Evolutionary conservation across 2,797 vertebrate genomes (phyloP), one percentile per base, ranked within the genome.

Genomic region (Catharus ustulatus): DNA sequence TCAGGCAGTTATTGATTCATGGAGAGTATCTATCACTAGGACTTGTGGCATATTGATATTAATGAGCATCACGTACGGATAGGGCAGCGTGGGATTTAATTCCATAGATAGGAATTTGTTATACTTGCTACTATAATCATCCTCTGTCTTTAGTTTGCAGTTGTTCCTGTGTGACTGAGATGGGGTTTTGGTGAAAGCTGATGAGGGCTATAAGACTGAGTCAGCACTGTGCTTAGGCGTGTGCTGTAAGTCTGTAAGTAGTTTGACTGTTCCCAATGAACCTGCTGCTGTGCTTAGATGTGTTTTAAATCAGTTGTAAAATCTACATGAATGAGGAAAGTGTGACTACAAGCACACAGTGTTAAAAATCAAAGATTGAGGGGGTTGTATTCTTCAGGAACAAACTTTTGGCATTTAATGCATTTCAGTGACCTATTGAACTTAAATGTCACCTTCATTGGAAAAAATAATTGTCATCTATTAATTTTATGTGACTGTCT

Each of bases 271-370:
- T 93, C 76, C 77, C n/a, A 51, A 0, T 3, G 2, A 83, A 74
- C 18, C 64, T 0, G 1, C 72, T 93, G 89, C 92, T 64, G 84
- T 85, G 91, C 89, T 91, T 55, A 67, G 84, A 72, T 63, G 40
- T 93, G 89, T 83, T 93, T 92, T 77, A 83, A 90, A 83, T 58
- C 87, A 87, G 42, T 42, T 76, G 43, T 23, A 40, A 80, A 74
- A 75, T 61, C 38, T 68, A 64, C 38, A 26, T 8, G 17, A 43
- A 64, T 32, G 46, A 64, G 67, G 58, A 81, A 29, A 21, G 21
- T 46, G 21, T 49, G 66, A 45, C 40, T 38, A 11, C 42, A 57
- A 84, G 27, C 36, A 15, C 18, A 22, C 14, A 13, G 0, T 12
- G 5, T 62, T 42, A 36, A 49, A 75, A 59, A 59, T 17, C 20